Evolutionary conservation across 2,113 vertebrate genomes (phyloP).

Genomic region (Phylloscopus trochiloides): DNA sequence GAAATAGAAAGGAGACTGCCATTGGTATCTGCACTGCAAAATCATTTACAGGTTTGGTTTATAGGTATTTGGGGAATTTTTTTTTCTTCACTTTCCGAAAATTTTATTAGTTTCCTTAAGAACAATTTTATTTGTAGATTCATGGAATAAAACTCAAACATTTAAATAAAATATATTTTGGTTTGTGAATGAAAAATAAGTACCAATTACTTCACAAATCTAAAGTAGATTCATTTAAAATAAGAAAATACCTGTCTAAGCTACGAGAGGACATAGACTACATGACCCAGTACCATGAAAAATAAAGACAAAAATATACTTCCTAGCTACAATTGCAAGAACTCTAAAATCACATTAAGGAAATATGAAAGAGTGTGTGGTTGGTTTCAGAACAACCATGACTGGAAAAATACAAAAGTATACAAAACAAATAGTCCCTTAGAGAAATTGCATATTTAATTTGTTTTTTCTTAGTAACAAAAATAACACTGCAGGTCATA

Average conservation of each 20-base stretch:
- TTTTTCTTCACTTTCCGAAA: not conserved
- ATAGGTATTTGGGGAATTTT: not conserved
- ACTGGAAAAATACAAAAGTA: not conserved
- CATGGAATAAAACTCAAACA: not conserved
- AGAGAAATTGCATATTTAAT: not conserved
- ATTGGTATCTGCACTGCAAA: not conserved
- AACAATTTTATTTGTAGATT: not conserved
- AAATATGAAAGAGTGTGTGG: not conserved
- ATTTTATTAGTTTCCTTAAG: not conserved
- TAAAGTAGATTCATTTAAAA: not conserved
- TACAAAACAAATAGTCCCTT: not conserved
- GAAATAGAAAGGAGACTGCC: not conserved
- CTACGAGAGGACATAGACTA: not conserved
- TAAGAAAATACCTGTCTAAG: not conserved
- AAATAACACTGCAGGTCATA: no score
- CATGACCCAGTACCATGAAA: not conserved
- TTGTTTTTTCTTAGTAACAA: not conserved
- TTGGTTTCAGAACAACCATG: not conserved
- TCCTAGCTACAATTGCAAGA: not conserved
- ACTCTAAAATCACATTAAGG: not conserved
- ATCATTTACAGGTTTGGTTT: not conserved
- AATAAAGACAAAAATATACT: not conserved
- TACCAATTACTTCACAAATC: not conserved
- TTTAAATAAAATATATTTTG: not conserved
- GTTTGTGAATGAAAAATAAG: not conserved